Evolutionary conservation across 2,888 invertebrate genomes (phyloP), one percentile per base, ranked within the genome.

Genomic region (Cataglyphis altisquamis): DNA sequence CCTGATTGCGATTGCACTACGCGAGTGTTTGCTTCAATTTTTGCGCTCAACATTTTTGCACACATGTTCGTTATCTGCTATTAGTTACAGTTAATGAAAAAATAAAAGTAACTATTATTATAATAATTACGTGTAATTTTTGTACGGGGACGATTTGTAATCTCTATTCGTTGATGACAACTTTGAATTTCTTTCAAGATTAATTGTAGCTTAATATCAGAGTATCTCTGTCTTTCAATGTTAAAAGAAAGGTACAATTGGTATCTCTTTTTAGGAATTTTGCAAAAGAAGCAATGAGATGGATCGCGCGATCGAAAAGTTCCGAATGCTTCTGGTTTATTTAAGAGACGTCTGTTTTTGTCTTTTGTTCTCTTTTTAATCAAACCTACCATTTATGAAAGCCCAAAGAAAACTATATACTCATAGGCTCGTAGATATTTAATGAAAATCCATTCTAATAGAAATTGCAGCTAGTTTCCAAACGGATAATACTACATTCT

Each of bases 1-100:
- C 25, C 70, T 70, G 60, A 80, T 80, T 70, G 60, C 78, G n/a
- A 80, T 70, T 70, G 60, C 60, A n/a, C 21, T 45, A 48, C 21
- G 41, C 32, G 57, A 45, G 1, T 60, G 25, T 80, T 70, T 70
- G 45, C 60, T 70, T 18, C 36, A 70, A 70, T 60, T 62, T 70
- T 45, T 48, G 12, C 70, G 12, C 60, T 15, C 36, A 0, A 15
- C 39, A 25, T 66, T 39, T 29, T 36, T 64, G 18, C n/a, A 29
- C 41, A 21, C 29, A 41, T 18, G 6, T 18, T 48, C 25, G 60
- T 60, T 70, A 36, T 8, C 18, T 36, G 12, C 12, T 18, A 12
- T 62, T 36, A 18, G 15, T 5, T 15, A 15, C 32, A 21, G 32
- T 78, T 60, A 32, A 78, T 21, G 39, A 32, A 39, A 60, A 60